Evolutionary conservation across 1,140 invertebrate species (phyloP).

Genomic region (Drosophila lacertosa): DNA sequence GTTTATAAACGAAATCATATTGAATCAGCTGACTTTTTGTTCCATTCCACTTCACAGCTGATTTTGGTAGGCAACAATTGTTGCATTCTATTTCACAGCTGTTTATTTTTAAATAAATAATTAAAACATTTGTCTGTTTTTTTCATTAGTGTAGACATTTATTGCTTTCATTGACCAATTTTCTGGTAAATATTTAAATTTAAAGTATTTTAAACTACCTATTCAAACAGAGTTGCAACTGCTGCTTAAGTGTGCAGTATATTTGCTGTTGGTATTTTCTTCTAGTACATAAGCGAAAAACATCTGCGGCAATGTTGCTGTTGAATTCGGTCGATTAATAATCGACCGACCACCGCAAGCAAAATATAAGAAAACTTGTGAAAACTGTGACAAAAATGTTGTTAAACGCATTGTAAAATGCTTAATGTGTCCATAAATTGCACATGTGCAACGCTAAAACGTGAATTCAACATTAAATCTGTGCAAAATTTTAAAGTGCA

Average conservation of each 20-base stretch:
- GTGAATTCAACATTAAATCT: slow-evolving; percentile 60
- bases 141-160: too few species aligned
- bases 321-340: neutral
- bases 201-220: neutral
- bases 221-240: neutral
- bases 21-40: slow-evolving; percentile 11
- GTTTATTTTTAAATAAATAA: neutral
- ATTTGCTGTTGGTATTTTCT: slow-evolving; percentile 13
- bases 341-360: slow-evolving; percentile 50
- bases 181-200: neutral
- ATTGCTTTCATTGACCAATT: too few species aligned
- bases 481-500: slow-evolving; percentile 74
- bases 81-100: neutral
- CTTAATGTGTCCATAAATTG: slow-evolving; percentile 58
- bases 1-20: neutral
- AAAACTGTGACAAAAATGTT: slow-evolving; percentile 68
- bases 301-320: slow-evolving; percentile 15
- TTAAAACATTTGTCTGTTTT: too few species aligned
- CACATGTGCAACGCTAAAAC: slow-evolving; percentile 57
- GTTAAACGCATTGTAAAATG: slow-evolving; percentile 71
- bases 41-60: slow-evolving; percentile 9
- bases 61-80: neutral
- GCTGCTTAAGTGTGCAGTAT: neutral
- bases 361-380: slow-evolving; percentile 59
- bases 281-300: neutral